phyloP scores from a whole-genome alignment of 2,888 invertebrate genomes.

The Lycocerus yunnanus region DNA sequence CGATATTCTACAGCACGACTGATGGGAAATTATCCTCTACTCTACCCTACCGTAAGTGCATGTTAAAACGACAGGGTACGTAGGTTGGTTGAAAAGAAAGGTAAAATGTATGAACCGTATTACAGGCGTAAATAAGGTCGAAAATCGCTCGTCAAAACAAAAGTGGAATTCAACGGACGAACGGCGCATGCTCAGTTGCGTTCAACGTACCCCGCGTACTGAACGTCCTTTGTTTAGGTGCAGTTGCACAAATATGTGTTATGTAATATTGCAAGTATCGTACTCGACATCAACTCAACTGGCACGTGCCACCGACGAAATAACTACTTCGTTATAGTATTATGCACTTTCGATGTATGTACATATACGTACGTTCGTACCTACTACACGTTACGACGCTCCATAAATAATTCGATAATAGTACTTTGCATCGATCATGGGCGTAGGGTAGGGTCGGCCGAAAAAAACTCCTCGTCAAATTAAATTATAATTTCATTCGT shows the following conservation, averaged over 20 bases:
- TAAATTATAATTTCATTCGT: not conserved
- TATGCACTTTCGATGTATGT: not conserved
- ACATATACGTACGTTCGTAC: too few species aligned
- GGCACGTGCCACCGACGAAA: constrained; percentile 9
- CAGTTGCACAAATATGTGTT: constrained; percentile 50
- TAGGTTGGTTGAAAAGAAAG: constrained; percentile 27
- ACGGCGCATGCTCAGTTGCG: constrained; percentile 37
- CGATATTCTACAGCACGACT: constrained; percentile 52
- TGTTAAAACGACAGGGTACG: constrained; percentile 39
- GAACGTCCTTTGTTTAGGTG: constrained; percentile 50
- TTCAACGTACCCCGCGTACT: constrained; percentile 34
- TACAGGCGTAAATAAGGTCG: constrained; percentile 43
- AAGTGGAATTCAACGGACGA: constrained; percentile 24
- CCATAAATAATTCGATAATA: not conserved
- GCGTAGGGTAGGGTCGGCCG: not conserved
- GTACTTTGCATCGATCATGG: not conserved
- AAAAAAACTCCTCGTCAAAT: not conserved
- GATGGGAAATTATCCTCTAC: constrained; percentile 42
- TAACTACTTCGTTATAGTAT: not conserved
- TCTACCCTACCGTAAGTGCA: constrained; percentile 51
- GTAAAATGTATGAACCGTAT: constrained; percentile 23
- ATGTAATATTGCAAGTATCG: constrained; percentile 42
- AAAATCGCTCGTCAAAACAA: constrained; percentile 52
- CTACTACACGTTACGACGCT: not conserved
- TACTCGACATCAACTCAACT: constrained; percentile 5